Evolutionary conservation across 2,113 vertebrate genomes (phyloP).

Genomic region (Petromus typicus): DNA sequence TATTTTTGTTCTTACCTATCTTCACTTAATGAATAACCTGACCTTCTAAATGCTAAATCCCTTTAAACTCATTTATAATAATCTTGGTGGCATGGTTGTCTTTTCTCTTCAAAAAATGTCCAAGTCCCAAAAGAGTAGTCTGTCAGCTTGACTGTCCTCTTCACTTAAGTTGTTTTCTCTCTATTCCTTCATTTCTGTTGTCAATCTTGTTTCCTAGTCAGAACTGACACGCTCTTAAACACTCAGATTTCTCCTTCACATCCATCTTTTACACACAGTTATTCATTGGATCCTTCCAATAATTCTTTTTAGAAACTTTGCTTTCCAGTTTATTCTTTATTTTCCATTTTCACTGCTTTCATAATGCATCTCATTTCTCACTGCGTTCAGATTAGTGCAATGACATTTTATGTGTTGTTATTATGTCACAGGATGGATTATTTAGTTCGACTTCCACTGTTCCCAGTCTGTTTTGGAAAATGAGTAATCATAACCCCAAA

Average conservation of each 20-base stretch:
- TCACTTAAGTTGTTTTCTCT: background rate
- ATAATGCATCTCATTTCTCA: background rate
- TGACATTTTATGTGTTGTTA: background rate
- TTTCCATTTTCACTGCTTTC: background rate
- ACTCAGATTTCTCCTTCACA: background rate
- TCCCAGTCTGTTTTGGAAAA: background rate
- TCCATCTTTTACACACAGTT: background rate
- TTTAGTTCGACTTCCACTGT: background rate
- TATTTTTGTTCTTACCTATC: background rate
- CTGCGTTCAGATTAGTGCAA: background rate
- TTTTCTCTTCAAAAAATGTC: background rate
- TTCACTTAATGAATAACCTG: background rate
- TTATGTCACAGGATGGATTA: slow-evolving; percentile 21
- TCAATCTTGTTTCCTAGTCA: slow-evolving; percentile 19
- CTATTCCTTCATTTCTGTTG: background rate
- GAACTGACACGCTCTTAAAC: slow-evolving; percentile 33
- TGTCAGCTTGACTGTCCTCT: background rate
- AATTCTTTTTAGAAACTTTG: background rate
- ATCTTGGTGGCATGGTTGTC: background rate
- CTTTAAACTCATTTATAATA: background rate
- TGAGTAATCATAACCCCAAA: background rate
- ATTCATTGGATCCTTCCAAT: background rate
- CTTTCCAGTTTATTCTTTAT: background rate
- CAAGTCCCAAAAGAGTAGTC: background rate
- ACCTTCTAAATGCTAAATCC: slow-evolving; percentile 4